Conservation (phyloP, 2,888 invertebrate genomes). For the Tetranychus piercei region DNA sequence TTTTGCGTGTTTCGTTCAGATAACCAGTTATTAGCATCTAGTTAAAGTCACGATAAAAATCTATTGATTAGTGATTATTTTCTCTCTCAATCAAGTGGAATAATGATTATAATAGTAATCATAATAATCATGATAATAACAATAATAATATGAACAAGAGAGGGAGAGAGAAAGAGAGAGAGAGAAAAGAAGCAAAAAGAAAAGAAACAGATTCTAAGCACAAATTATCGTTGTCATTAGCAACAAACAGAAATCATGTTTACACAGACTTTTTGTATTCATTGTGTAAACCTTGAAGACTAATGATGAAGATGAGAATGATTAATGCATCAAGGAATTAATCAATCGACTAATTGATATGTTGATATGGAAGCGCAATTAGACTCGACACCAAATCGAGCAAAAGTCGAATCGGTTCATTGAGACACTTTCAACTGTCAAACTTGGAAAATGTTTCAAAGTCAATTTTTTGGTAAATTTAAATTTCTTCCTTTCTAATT, state of each 20-base stretch:
- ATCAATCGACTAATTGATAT: neutral
- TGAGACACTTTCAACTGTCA: too few relatives aligned
- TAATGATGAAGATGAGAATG: neutral
- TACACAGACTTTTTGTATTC: neutral
- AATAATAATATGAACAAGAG: neutral
- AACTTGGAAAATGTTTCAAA: too few relatives aligned
- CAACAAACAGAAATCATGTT: neutral
- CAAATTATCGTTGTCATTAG: neutral
- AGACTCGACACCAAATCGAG: too few relatives aligned
- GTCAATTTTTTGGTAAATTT: too few relatives aligned
- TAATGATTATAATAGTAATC: too few relatives aligned
- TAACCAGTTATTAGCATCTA: neutral
- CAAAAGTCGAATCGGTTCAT: too few relatives aligned
- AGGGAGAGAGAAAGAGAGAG: too few relatives aligned
- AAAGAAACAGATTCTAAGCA: neutral
- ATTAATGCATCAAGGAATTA: neutral
- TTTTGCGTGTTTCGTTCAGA: neutral
- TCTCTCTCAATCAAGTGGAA: neutral
- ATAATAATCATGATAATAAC: too few relatives aligned
- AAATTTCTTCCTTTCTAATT: too few relatives aligned
- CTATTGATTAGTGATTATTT: neutral
- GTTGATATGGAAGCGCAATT: neutral
- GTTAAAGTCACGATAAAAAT: neutral
- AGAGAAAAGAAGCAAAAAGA: too few relatives aligned
- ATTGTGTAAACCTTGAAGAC: neutral